These are phyloP conservation scores for Ganaspis brasiliensis DNA, from an alignment of 2,888 invertebrate species.

Conservation along the genomic window DNA sequence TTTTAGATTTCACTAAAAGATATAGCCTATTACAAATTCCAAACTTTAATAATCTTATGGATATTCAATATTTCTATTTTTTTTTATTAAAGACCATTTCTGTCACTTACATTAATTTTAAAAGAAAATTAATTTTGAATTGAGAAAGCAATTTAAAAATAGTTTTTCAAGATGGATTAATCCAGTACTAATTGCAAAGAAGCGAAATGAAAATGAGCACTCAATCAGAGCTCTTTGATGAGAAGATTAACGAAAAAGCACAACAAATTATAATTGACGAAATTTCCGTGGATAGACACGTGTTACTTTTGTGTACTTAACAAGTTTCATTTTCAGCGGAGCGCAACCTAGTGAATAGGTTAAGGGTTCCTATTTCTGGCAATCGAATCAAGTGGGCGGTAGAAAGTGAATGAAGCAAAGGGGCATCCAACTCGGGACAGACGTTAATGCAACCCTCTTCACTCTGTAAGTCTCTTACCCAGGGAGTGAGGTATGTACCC, in stretches of 20 bases:
- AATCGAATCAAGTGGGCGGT: conserved; percentile 62
- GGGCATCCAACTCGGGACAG: conserved; percentile 55
- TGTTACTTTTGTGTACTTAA: conserved; percentile 31
- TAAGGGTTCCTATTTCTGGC: conserved; percentile 59
- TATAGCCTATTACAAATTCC: too few species aligned
- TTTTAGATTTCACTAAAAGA: too few species aligned
- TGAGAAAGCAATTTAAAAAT: too few species aligned
- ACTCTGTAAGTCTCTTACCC: conserved; percentile 49
- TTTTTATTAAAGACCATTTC: too few species aligned
- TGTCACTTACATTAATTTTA: too few species aligned
- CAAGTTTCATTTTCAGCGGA: conserved; percentile 41
- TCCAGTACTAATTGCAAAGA: too few species aligned
- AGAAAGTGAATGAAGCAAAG: conserved; percentile 42
- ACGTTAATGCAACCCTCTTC: conserved; percentile 58
- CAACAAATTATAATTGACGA: conserved; percentile 37
- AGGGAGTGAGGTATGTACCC: conserved; percentile 35
- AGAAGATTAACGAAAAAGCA: conserved; percentile 19
- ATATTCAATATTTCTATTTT: too few species aligned
- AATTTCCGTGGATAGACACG: conserved; percentile 12
- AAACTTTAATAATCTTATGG: too few species aligned
- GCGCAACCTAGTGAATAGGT: conserved; percentile 32
- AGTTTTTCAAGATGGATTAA: too few species aligned
- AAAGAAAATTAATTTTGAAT: too few species aligned
- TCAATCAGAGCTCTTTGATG: background rate
- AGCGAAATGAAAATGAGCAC: background rate